Base-by-base conservation (phyloP, 1,140 invertebrate genomes). In the Gonatopus flavifemur region DNA sequence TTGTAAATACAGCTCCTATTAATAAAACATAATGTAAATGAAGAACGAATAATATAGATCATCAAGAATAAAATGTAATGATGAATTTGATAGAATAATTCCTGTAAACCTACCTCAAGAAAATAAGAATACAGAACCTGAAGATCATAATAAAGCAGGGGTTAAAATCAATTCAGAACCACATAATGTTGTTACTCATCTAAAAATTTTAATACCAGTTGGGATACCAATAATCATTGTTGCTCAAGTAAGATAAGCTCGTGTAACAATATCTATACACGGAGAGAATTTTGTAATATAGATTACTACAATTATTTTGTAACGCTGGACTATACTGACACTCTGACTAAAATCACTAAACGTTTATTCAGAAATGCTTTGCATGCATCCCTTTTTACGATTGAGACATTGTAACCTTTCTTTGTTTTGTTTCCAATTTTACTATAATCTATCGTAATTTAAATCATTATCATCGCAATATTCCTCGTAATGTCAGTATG, bases 101-200 rank as follows among this genome's bases (percentile, higher is more conserved):
- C 83, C 83, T 43, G 84, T 85, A 77, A 86, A 67, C 36, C 83
- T 82, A 54, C 83, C 84, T 25, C 84, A 66, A 10, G 81, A 84
- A 72, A 86, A 86, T 78, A 89, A 68, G 61, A 88, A 87, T 56
- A 89, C 77, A 80, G 89, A 89, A 62, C 86, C 86, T 71, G 88
- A 57, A 28, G 78, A 67, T 80, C 85, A 89, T 60, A 86, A 42
- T 62, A 86, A 67, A 38, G 80, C 62, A 2, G 83, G 78, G 0
- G 69, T 54, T 74, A 64, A 78, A 81, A 44, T 64, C 78, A 32
- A 89, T 77, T 64, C 81, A 74, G 4, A 80, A 33, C 56, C 59
- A 25, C 46, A 45, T 16, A 55, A 48, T 31, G 59, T 55, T 42
- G 55, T 52, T 33, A 55, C 48, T 53, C 59, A 73, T 12, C 66